These are phyloP conservation scores for Odontamblyopus lacepedii DNA, from an alignment of 2,797 vertebrate species.

Conservation along the genomic window DNA sequence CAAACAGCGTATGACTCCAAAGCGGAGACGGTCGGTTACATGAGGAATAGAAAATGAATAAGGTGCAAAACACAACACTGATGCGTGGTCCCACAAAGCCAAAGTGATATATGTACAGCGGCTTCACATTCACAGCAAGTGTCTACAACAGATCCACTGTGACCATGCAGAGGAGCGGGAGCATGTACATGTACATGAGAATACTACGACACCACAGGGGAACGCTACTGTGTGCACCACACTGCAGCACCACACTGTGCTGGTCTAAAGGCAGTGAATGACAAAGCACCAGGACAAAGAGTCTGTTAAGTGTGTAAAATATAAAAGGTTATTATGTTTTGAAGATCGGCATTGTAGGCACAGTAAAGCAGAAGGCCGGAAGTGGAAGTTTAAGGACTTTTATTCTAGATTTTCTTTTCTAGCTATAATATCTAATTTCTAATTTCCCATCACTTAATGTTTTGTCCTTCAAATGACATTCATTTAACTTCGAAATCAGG, in stretches of 20 bases:
- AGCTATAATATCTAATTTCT: too few species aligned
- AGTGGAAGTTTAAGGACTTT: too few species aligned
- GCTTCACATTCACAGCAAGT: constrained; percentile 64
- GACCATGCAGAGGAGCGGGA: constrained; percentile 20
- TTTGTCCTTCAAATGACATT: too few species aligned
- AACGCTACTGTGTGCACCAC: constrained; percentile 2
- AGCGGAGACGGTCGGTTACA: constrained; percentile 73
- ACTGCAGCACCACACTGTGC: constrained; percentile 26
- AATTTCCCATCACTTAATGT: too few species aligned
- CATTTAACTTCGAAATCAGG: too few species aligned
- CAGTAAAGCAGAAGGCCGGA: neutral
- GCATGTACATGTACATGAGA: constrained; percentile 40
- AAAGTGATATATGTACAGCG: constrained; percentile 56
- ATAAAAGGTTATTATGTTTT: neutral
- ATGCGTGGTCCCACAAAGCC: constrained; percentile 30
- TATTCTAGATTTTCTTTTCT: too few species aligned
- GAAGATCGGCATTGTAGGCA: neutral
- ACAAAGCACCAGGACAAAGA: constrained; percentile 30
- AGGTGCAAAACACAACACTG: constrained; percentile 77
- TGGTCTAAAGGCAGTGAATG: constrained; percentile 22
- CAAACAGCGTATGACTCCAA: constrained; percentile 69
- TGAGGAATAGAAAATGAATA: constrained; percentile 66
- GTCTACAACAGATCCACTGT: neutral
- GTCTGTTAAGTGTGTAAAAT: neutral
- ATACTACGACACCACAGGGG: neutral